Percentiles rank a stretch among this genome's conserved stretches.
These are phyloP conservation scores for Limonius californicus DNA, from an alignment of 1,140 invertebrate genomes.

Conservation along the genomic window DNA sequence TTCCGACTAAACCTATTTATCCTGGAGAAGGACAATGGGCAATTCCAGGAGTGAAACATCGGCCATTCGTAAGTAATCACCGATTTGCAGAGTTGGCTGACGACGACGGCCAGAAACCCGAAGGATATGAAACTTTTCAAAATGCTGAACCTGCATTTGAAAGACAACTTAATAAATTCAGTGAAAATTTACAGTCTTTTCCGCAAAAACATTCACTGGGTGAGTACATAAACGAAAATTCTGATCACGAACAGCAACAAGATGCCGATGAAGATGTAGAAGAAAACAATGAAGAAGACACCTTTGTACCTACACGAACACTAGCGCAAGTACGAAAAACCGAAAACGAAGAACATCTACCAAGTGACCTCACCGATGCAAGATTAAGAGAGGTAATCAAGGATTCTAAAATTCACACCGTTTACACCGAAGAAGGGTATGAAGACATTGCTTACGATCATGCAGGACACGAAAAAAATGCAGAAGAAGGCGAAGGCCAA, in stretches of 20 bases:
- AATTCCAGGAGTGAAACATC: conserved; percentile 46
- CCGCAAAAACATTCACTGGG: background rate
- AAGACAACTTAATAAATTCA: conserved; percentile 27
- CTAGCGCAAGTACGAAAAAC: conserved; percentile 66
- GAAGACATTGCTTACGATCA: conserved; percentile 75
- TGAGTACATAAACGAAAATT: background rate
- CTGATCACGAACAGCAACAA: background rate
- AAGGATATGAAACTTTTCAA: conserved; percentile 39
- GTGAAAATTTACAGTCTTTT: background rate
- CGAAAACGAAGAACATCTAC: conserved; percentile 57
- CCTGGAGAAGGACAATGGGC: conserved; percentile 51
- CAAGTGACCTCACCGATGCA: conserved; percentile 53
- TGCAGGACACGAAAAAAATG: conserved; percentile 65
- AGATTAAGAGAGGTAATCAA: conserved; percentile 63
- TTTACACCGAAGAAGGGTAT: conserved; percentile 75
- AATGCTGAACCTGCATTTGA: conserved; percentile 31
- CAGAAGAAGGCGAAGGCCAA: conserved; percentile 51
- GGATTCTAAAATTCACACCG: conserved; percentile 66
- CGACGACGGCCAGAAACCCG: conserved; percentile 30
- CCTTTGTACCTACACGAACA: conserved; percentile 63
- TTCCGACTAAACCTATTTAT: conserved; percentile 52
- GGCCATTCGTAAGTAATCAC: conserved; percentile 35
- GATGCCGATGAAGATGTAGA: background rate
- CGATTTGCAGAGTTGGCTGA: conserved; percentile 14
- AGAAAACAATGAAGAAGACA: conserved; percentile 41